Evolutionary conservation across 2,888 invertebrate genomes (phyloP).

Genomic region (Calameuta pallipes): DNA sequence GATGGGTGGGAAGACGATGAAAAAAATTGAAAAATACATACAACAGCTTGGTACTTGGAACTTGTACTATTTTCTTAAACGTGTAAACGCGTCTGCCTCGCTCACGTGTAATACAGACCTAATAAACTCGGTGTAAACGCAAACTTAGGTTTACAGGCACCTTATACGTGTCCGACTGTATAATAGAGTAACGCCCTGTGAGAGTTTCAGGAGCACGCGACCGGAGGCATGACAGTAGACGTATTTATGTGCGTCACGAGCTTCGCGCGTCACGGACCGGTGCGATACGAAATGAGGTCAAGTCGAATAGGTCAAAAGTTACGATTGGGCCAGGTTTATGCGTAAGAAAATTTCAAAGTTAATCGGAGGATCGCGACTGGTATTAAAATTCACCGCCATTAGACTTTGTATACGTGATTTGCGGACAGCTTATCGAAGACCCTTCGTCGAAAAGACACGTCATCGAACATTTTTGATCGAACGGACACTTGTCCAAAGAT

Average conservation of each 20-base stretch:
- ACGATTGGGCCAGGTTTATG: background rate
- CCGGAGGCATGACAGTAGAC: conserved; percentile 14
- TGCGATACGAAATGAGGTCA: conserved; percentile 25
- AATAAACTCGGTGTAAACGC: background rate
- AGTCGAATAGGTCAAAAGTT: conserved; percentile 15
- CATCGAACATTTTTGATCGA: no score
- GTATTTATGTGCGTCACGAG: conserved; percentile 25
- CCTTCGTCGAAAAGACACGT: no score
- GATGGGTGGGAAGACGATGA: no score
- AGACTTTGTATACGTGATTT: background rate
- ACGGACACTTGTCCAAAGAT: no score
- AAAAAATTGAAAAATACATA: no score
- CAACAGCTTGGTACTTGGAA: background rate
- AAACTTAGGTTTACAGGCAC: background rate
- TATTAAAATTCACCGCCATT: background rate
- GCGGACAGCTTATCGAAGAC: no score
- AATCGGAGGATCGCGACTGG: background rate
- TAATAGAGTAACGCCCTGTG: background rate
- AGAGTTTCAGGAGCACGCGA: conserved; percentile 18
- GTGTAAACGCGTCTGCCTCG: background rate
- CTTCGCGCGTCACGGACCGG: conserved; percentile 24
- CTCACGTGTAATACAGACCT: background rate
- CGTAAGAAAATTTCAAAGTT: conserved; percentile 6
- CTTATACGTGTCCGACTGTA: background rate
- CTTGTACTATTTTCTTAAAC: background rate